Evolutionary conservation across 2,888 invertebrate species (phyloP), one percentile per base, ranked within the genome.

Genomic region (Aethes cnicana): DNA sequence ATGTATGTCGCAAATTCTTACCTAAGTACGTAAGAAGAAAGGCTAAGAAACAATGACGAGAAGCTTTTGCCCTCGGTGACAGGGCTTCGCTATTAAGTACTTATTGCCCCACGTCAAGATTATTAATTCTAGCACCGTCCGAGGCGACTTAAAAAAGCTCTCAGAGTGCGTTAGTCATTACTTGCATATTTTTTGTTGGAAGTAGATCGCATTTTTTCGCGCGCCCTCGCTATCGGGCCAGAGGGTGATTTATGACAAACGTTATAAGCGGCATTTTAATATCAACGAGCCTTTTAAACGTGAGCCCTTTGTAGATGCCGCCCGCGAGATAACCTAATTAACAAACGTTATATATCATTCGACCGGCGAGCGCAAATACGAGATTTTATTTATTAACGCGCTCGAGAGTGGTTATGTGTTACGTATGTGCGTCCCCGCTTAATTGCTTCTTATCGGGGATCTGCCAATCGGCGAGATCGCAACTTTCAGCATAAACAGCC

Each of bases 181-280:
- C 89, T 88, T 88, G 89, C 89, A 88, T 77, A 85, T 88, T 88
- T 88, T 84, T 85, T 84, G 80, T 81, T 75, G 67, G 58, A 74
- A 74, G 76, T 75, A 75, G 78, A 80, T 73, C 77, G 74, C 64
- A 74, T 78, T 77, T 78, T 83, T 84, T 84, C 81, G 85, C 87
- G 80, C 86, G 78, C 83, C 74, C 77, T 66, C 72, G n/a, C n/a
- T n/a, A n/a, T n/a, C 75, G 69, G 58, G 81, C 85, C 85, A 74
- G 71, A 70, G 85, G 84, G 84, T 89, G 87, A 89, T 88, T 88
- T 88, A 88, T 88, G 78, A 81, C 81, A 84, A 84, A 83, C 82
- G 73, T 83, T 83, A 79, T 81, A 84, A 82, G 79, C 81, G 80
- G 84, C 74, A 72, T 74, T 84, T 87, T 84, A 84, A 85, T 88